These are phyloP conservation scores for Drepanosiphum platanoidis DNA, from an alignment of 2,888 invertebrate genomes.

Conservation along the genomic window DNA sequence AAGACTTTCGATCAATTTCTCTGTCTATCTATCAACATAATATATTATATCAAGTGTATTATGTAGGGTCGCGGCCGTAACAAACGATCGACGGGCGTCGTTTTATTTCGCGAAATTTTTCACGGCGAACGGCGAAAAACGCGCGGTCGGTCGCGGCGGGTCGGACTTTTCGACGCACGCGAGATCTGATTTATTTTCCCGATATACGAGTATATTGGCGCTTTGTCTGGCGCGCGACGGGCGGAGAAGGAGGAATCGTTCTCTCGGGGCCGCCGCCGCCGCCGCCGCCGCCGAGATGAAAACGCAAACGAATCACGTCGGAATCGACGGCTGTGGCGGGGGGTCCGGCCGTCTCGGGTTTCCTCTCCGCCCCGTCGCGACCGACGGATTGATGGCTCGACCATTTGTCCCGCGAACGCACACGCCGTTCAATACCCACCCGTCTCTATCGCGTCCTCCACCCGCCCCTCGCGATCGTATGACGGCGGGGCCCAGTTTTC, in stretches of 20 bases:
- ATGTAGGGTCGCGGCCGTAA: not conserved
- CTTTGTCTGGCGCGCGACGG: not conserved
- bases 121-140: not conserved
- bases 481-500: not conserved
- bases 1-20: too few species aligned
- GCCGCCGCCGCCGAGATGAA: slow-evolving; percentile 13
- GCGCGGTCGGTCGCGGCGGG: not conserved
- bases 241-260: slow-evolving; percentile 14
- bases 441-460: not conserved
- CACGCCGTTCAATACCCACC: not conserved
- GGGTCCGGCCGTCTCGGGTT: slow-evolving; percentile 24
- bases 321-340: not conserved
- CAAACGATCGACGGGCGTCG: not conserved
- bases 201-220: slow-evolving; percentile 2
- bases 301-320: slow-evolving; percentile 46
- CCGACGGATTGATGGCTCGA: slow-evolving; percentile 44
- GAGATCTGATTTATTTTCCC: slow-evolving; percentile 37
- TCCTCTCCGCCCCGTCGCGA: not conserved
- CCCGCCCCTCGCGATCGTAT: not conserved
- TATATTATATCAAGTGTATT: too few species aligned
- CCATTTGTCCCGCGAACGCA: slow-evolving; percentile 29
- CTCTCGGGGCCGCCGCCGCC: slow-evolving; percentile 18
- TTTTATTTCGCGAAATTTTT: not conserved
- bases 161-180: not conserved
- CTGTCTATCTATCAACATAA: too few species aligned